Evolutionary conservation across 2,113 vertebrate species (phyloP), one percentile per base, ranked within the genome.

Genomic region (Lasiurus borealis): DNA sequence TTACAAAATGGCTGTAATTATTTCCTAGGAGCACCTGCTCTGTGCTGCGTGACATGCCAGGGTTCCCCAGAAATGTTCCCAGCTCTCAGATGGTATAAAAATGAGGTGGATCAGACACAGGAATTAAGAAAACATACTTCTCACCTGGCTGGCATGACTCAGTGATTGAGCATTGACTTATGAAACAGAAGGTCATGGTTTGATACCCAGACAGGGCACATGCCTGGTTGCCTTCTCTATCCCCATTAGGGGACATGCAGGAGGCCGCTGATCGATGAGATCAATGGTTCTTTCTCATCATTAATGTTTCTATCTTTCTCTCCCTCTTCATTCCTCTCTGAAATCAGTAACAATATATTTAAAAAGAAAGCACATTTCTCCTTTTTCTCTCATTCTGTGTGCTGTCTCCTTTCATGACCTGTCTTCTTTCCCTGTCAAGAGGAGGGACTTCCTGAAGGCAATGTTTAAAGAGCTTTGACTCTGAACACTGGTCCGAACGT

Each of bases 381-480:
- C 75, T 46, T 25, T 66, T 14, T 93, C 34, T 93, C 1, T 88
- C 9, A n/a, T 2, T 13, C 31, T 48, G 14, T 21, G 25, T 46
- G 48, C n/a, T 27, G 83, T 83, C 72, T 52, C 16, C 19, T 68
- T 40, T 89, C 15, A 19, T 86, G n/a, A 11, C 50, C 44, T 80
- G 6, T 3, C 3, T 6, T 75, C 34, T 94, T 85, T 87, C 34
- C 6, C 46, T 71, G 13, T 14, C 57, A 92, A 87, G 23, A 73
- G 25, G 66, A 84, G 27, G n/a, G 46, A 5, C 62, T 87, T 87
- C 10, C 14, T 9, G 40, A 84, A 86, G 34, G 2, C 18, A 82
- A 36, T 50, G n/a, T 54, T 57, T 81, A 83, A 46, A 84, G 40
- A 62, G 21, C 59, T 90, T 92, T 69, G 81, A 82, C 71, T 59